A percentile compares a stretch with the other conserved stretches of the same genome.
These are phyloP conservation scores for Scelioninae gen. 2 DNA, from an alignment of 2,888 invertebrate species.

Conservation along the genomic window DNA sequence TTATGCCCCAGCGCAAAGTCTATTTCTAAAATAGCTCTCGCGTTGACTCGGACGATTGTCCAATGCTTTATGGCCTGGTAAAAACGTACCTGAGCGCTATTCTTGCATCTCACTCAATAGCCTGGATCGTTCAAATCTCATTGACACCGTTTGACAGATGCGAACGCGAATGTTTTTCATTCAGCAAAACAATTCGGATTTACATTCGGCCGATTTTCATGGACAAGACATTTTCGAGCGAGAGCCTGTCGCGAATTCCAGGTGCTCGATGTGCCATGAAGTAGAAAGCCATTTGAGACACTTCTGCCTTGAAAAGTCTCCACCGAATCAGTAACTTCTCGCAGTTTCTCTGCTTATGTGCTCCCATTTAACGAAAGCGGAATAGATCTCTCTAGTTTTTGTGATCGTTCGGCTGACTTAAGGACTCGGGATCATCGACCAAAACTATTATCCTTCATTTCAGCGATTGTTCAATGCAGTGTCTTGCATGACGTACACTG, in stretches of 20 bases:
- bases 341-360: conserved; percentile 47
- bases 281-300: conserved; percentile 61
- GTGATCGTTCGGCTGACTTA: background rate
- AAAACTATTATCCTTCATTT: conserved; percentile 24
- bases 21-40: conserved; percentile 59
- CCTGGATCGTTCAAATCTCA: conserved; percentile 27
- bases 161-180: conserved; percentile 29
- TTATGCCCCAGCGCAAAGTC: conserved; percentile 48
- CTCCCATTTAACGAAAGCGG: conserved; percentile 29
- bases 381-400: conserved; percentile 42
- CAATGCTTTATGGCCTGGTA: conserved; percentile 56
- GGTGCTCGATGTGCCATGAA: conserved; percentile 62
- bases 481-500: no score
- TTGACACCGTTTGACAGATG: conserved; percentile 35
- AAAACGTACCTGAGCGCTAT: conserved; percentile 50
- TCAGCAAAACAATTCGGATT: conserved; percentile 42
- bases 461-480: no score
- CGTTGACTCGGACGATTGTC: conserved; percentile 57
- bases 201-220: conserved; percentile 48
- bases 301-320: conserved; percentile 52
- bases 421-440: conserved; percentile 2
- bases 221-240: conserved; percentile 31
- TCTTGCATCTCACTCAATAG: conserved; percentile 42
- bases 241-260: conserved; percentile 56
- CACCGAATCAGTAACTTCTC: conserved; percentile 38